Base-by-base conservation (phyloP, 2,888 invertebrate genomes). In the Lydus trimaculatus region DNA sequence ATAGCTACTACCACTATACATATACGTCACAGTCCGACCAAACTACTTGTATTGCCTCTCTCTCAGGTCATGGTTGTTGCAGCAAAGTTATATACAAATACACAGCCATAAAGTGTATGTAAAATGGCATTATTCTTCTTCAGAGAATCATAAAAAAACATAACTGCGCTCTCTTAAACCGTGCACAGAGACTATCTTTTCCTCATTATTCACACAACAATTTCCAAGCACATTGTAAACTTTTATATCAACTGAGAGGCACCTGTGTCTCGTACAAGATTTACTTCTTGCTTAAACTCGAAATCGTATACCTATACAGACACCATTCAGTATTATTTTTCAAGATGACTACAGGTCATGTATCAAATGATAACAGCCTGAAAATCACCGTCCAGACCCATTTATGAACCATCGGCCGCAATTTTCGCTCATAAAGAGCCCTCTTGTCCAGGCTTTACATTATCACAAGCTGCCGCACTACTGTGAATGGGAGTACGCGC, bases 401-500 rank as follows among this genome's bases (percentile, higher is more conserved):
- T 56, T 70, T 75, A 69, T 71, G 73, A 74, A 72, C 70, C 77
- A 75, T 68, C 72, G 72, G 73, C 69, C 73, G 77, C 76, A 78
- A 78, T 78, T 77, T 76, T 69, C 70, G 74, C 71, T 75, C 77
- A 74, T 78, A 78, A 78, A 78, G 73, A 72, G 72, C 72, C 61
- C 63, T 71, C 17, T 43, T n/a, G 43, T 7, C 66, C 73, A 61
- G 73, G 59, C 74, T 74, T 74, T 73, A 73, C 75, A 78, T 80
- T 78, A 79, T 79, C 76, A 71, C 79, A 79, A 78, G 76, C 79
- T 78, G 79, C 73, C 70, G 73, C 75, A 39, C 43, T 75, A 25
- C 43, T 69, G 70, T 73, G 73, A 69, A 71, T 72, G 71, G 59
- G 60, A 52, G 60, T 60, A 66, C 31, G 60, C 61, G 43, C 17